Percentiles rank a stretch among this genome's conserved stretches.
Conservation (phyloP, 2,113 vertebrate species). For the Paramormyrops kingsleyae region DNA sequence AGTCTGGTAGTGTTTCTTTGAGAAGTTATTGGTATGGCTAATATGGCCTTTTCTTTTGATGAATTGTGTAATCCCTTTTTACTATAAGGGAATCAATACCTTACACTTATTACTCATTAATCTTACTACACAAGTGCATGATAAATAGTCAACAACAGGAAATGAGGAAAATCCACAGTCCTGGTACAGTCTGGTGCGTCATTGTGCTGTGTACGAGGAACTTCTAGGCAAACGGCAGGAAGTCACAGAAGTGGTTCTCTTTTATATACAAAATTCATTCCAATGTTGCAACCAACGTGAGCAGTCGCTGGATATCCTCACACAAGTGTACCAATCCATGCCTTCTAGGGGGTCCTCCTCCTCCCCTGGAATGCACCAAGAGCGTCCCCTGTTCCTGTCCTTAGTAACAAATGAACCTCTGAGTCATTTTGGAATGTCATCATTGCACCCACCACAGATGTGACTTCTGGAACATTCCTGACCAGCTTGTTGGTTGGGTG, state of each 20-base stretch:
- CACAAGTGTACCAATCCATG: not conserved
- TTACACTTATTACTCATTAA: not conserved
- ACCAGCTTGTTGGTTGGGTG: not conserved
- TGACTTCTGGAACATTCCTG: not conserved
- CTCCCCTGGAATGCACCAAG: not conserved
- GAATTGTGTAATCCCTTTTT: not conserved
- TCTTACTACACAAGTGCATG: not conserved
- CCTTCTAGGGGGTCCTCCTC: not conserved
- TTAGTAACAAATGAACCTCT: slow-evolving; percentile 15
- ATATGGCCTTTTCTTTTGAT: not conserved
- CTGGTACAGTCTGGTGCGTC: not conserved
- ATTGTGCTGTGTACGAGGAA: not conserved
- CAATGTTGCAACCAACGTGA: not conserved
- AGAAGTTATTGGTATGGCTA: not conserved
- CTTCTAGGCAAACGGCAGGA: slow-evolving; percentile 7
- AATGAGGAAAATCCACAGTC: not conserved
- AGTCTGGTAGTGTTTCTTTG: not conserved
- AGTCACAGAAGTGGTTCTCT: not conserved
- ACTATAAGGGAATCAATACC: slow-evolving; percentile 8
- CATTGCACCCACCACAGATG: slow-evolving; percentile 7
- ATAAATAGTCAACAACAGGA: not conserved
- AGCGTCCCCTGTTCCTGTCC: not conserved
- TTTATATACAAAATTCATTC: slow-evolving; percentile 18
- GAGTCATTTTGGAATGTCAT: slow-evolving; percentile 21
- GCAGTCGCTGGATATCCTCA: not conserved